phyloP scores from a whole-genome alignment of 2,888 invertebrate species.

The Thysanoteuthis rhombus region DNA sequence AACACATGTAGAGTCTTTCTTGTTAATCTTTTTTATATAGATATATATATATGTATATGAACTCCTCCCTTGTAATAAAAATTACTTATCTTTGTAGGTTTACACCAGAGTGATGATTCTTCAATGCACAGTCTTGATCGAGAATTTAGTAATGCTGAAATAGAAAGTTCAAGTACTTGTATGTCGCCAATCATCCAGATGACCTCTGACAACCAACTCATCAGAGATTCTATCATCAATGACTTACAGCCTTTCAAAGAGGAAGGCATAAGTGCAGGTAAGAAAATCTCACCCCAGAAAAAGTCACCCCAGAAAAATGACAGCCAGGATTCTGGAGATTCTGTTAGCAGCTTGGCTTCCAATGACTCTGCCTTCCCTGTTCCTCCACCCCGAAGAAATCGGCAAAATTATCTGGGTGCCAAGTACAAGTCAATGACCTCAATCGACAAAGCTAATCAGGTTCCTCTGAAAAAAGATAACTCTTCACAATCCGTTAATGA shows the following conservation, averaged over 20 bases:
- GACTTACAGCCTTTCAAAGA: not conserved
- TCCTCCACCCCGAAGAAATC: not conserved
- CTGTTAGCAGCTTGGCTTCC: not conserved
- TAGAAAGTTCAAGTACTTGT: not conserved
- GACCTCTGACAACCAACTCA: not conserved
- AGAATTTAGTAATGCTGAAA: too few species aligned
- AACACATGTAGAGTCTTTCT: too few species aligned
- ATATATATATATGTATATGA: too few species aligned
- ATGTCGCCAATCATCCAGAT: not conserved
- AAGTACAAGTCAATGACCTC: not conserved
- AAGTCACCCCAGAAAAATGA: not conserved
- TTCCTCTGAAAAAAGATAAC: not conserved
- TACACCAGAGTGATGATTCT: not conserved
- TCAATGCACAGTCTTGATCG: not conserved
- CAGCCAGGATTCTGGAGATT: not conserved
- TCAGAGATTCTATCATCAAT: not conserved
- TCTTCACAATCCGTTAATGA: not conserved
- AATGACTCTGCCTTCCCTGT: not conserved
- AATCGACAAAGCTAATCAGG: not conserved
- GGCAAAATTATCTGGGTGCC: not conserved
- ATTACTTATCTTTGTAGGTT: not conserved
- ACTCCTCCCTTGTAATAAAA: too few species aligned
- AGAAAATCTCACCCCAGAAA: not conserved
- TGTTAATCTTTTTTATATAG: too few species aligned
- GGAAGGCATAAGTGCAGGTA: not conserved